A percentile compares a stretch with the other conserved stretches of the same genome.
These are phyloP conservation scores for Thymallus thymallus DNA, from an alignment of 2,113 vertebrate species.

Conservation along the genomic window DNA sequence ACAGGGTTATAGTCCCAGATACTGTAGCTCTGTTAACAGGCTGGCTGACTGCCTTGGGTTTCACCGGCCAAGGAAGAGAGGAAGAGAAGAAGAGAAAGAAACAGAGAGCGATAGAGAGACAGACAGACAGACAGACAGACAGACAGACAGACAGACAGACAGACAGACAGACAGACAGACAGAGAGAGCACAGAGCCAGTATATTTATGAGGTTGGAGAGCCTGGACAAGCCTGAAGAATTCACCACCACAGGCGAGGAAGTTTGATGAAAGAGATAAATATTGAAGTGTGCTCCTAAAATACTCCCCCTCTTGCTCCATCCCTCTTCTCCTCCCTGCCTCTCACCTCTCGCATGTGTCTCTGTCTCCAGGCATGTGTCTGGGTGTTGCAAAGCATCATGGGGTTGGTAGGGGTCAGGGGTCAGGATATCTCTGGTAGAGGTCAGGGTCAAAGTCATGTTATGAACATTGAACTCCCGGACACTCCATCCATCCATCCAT, in stretches of 20 bases:
- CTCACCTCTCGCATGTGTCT: slow-evolving; percentile 7
- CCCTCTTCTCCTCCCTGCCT: not conserved
- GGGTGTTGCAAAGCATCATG: slow-evolving; percentile 19
- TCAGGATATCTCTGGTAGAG: slow-evolving; percentile 15
- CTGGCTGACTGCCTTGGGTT: too few species aligned
- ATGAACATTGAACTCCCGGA: too few species aligned
- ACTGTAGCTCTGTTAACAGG: slow-evolving; percentile 37
- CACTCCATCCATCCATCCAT: not conserved
- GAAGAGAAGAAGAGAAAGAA: too few species aligned
- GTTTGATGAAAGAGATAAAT: slow-evolving; percentile 62
- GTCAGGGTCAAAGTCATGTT: slow-evolving; percentile 7
- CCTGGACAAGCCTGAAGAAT: slow-evolving; percentile 46
- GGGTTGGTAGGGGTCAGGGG: slow-evolving; percentile 1
- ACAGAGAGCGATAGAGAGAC: slow-evolving; percentile 18
- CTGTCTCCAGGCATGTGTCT: slow-evolving; percentile 44
- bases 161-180: slow-evolving; percentile 13
- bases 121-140: not conserved
- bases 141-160: slow-evolving; percentile 11
- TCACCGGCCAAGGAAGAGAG: too few species aligned
- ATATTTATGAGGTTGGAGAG: slow-evolving; percentile 55
- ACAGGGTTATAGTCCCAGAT: too few species aligned
- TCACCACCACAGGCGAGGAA: slow-evolving; percentile 37
- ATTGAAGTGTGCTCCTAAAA: slow-evolving; percentile 49
- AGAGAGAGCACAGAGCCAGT: slow-evolving; percentile 14
- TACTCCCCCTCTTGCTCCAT: slow-evolving; percentile 19